Evolutionary conservation across 2,113 vertebrate species (phyloP).

Genomic region (Microtus montanus): DNA sequence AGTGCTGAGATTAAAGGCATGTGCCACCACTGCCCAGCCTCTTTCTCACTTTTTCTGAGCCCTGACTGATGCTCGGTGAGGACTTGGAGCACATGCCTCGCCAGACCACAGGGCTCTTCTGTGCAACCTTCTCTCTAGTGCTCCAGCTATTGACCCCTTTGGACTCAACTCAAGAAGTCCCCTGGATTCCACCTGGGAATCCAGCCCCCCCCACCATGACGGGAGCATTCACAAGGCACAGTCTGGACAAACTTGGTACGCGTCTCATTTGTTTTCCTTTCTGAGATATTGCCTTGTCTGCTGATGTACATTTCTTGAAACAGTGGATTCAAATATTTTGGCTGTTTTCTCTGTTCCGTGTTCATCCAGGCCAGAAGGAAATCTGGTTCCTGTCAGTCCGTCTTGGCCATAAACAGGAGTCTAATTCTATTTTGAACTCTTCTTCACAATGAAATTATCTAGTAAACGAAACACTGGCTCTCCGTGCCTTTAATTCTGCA

Average conservation of each 20-base stretch:
- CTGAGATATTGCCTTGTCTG: neutral
- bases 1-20: too few relatives aligned
- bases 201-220: too few relatives aligned
- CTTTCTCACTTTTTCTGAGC: neutral
- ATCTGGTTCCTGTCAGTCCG: conserved; percentile 18
- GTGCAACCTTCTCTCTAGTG: neutral
- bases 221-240: neutral
- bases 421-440: conserved; percentile 43
- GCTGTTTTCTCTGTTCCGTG: neutral
- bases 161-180: neutral
- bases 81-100: neutral
- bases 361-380: conserved; percentile 37
- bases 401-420: conserved; percentile 35
- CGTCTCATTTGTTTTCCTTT: neutral
- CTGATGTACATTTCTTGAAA: neutral
- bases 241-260: neutral
- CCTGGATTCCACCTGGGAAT: neutral
- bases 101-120: neutral
- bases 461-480: neutral
- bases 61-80: neutral
- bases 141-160: neutral
- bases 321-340: neutral
- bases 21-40: too few relatives aligned
- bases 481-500: neutral
- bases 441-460: conserved; percentile 14